Base-by-base conservation (phyloP, 1,140 invertebrate genomes). In the Drosophila sproati region DNA sequence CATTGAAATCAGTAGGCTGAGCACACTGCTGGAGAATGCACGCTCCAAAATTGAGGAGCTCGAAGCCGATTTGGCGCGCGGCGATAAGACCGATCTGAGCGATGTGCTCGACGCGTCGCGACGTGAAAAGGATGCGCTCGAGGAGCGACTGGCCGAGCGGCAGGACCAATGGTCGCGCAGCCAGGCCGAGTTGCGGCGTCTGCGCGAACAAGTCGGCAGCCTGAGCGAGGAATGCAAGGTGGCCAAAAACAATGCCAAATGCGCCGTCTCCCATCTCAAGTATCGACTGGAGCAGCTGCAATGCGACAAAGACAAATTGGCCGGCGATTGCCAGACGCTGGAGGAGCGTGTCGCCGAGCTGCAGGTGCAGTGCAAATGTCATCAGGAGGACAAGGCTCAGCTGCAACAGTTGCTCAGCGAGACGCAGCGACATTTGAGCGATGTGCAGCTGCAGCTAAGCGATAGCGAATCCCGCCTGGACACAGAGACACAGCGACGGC, bases 211-310 rank as follows among this genome's bases (percentile, higher is more conserved):
- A 83, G 93, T 96, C 2, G 93, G 94, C 10, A 94, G 94, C 28
- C 92, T 96, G 41, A 96, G 97, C 85, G 96, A 98, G 86, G 96
- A 98, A 89, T 95, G 95, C 63, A 96, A 95, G 93, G 96, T 96
- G 39, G 95, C 95, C 0, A 95, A 96, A 78, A 97, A 97, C 78
- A 97, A 96, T 92, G 96, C 97, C 8, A 97, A 97, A 91, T 96
- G 95, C 4, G 95, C 96, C 8, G 94, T 97, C 48, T 95, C 95
- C 6, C 96, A 97, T 78, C 92, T 98, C 54, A 96, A 98, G 88
- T 97, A 96, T 80, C 95, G 96, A 72, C 91, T 96, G 32, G 95
- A 96, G 55, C 95, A 96, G 81, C 77, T 96, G 54, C 94, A 95
- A 20, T 94, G 95, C 29, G 97, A 98, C 78, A 96, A 96, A 60